Base-by-base conservation (phyloP, 2,888 invertebrate species). In the Idaea aversata region DNA sequence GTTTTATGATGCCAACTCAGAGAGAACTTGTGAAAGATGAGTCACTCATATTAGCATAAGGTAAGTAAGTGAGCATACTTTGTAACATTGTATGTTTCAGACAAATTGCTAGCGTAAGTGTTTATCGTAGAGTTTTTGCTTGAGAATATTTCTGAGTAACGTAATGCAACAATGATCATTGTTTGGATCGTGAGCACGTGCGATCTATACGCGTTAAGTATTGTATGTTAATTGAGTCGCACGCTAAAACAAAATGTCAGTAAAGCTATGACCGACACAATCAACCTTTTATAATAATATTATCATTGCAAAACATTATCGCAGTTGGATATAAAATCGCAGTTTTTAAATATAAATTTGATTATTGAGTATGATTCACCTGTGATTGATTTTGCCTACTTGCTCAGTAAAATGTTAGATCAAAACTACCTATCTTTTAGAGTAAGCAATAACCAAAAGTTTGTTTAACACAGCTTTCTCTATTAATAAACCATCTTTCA, bases 161-260 rank as follows among this genome's bases (percentile, higher is more conserved):
- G 68, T 77, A 78, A 77, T 78, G 78, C 81, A 88, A 88, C 88
- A 88, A 86, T 84, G 82, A 85, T 83, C 83, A 87, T 88, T 89
- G 87, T 87, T 87, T 77, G 76, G 80, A 86, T 82, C 82, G 80
- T 81, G 83, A 84, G 88, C 91, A 89, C 90, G 90, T 85, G 90
- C 88, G 83, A 84, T 85, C 83, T 80, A 81, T 84, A 83, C 80
- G 77, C 82, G 72, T 72, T 66, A 72, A 25, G 83, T 78, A 91
- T 91, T 91, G 91, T 91, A 87, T 91, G 89, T 76, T 83, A 91
- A 91, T 88, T 77, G 66, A 81, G 77, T 86, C 84, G 69, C 83
- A 84, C 85, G 81, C 76, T 78, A 74, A 76, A 75, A 77, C 63
- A 65, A 69, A 72, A 75, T 69, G 69, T 69, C 67, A 70, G 70